Percentiles rank a stretch among this genome's conserved stretches.
Evolutionary conservation across 2,888 invertebrate species (phyloP).

Genomic region (Penaeus monodon): DNA sequence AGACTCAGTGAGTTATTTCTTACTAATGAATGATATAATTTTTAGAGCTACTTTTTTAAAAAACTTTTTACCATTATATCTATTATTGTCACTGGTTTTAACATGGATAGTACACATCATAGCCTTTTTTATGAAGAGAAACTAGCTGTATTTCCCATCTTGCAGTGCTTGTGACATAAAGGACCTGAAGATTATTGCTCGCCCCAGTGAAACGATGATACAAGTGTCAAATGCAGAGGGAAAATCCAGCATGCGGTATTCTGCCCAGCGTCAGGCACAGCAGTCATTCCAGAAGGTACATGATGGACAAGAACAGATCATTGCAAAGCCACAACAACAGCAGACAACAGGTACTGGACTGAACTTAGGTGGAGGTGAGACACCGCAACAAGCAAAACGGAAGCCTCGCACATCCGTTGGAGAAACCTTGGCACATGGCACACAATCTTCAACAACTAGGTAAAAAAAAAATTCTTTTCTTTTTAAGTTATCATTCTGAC

Average conservation of each 20-base stretch:
- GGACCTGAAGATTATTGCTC: constrained; percentile 81
- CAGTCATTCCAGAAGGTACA: constrained; percentile 67
- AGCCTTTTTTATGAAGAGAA: background rate
- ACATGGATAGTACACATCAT: background rate
- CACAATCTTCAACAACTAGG: constrained; percentile 23
- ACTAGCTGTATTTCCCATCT: constrained; percentile 44
- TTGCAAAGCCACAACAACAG: constrained; percentile 49
- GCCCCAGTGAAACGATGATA: constrained; percentile 71
- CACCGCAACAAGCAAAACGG: constrained; percentile 34
- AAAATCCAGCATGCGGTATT: constrained; percentile 67
- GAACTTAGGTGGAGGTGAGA: constrained; percentile 30
- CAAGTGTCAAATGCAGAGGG: constrained; percentile 74
- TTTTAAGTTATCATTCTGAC: background rate
- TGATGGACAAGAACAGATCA: constrained; percentile 66
- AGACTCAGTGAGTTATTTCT: too few species aligned
- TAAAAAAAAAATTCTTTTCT: background rate
- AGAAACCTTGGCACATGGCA: constrained; percentile 65
- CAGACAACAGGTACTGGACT: background rate
- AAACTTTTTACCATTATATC: too few species aligned
- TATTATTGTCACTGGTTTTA: background rate
- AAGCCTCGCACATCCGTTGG: constrained; percentile 67
- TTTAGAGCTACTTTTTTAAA: too few species aligned
- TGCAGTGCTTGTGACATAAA: constrained; percentile 81
- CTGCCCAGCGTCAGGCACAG: constrained; percentile 70
- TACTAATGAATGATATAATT: too few species aligned